phyloP scores from a whole-genome alignment of 2,888 invertebrate genomes.

The Pachymerium ferrugineum region DNA sequence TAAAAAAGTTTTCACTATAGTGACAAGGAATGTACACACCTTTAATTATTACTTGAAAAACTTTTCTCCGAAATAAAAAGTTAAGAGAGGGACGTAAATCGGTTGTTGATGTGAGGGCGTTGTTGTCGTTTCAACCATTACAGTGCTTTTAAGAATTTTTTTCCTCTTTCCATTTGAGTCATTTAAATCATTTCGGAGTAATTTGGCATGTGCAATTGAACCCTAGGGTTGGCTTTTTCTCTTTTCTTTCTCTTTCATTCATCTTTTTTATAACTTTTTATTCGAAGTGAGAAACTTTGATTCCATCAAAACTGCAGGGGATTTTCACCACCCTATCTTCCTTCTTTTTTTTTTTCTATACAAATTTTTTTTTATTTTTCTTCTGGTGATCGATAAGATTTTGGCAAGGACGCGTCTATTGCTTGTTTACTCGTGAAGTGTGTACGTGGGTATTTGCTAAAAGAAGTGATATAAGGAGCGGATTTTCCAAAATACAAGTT shows the following conservation, averaged over 20 bases:
- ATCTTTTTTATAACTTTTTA: constrained; percentile 3
- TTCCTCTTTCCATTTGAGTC: neutral
- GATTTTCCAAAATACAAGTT: neutral
- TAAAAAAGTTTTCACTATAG: too few relatives aligned
- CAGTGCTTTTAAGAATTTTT: neutral
- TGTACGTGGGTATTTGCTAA: neutral
- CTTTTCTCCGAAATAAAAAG: neutral
- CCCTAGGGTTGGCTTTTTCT: neutral
- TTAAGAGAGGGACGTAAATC: neutral
- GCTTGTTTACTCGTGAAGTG: constrained; percentile 2
- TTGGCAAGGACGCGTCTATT: neutral
- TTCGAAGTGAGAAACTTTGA: constrained; percentile 4
- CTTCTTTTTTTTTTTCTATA: neutral
- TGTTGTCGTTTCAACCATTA: too few relatives aligned
- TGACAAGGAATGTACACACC: neutral
- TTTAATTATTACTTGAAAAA: neutral
- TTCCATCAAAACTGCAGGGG: constrained; percentile 4
- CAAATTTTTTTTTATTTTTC: neutral
- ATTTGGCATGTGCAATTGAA: neutral
- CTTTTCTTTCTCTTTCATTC: neutral
- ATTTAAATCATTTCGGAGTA: neutral
- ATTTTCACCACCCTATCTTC: neutral
- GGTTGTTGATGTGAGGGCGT: neutral
- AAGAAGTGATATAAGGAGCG: neutral
- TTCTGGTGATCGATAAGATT: constrained; percentile 1